A percentile compares a stretch with the other conserved stretches of the same genome.
These are phyloP conservation scores for Vollenhovia emeryi DNA, from an alignment of 1,140 invertebrate genomes.

Conservation along the genomic window DNA sequence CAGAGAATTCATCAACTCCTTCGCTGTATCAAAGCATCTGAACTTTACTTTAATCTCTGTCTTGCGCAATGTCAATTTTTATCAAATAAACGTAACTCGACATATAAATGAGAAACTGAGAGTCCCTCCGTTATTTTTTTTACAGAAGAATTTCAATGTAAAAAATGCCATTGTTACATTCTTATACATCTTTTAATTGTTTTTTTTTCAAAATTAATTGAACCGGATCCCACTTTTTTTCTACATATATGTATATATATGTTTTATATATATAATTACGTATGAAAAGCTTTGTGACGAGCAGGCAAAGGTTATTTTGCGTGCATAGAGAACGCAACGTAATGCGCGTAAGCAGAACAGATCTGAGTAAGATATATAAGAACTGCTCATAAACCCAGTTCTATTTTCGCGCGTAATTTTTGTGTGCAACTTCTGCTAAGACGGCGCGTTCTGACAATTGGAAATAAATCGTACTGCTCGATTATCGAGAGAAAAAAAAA, in stretches of 20 bases:
- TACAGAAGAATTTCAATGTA: neutral
- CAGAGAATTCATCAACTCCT: neutral
- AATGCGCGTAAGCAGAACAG: neutral
- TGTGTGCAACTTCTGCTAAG: neutral
- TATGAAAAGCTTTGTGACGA: neutral
- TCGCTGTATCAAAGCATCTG: neutral
- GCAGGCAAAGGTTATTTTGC: neutral
- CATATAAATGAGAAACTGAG: neutral
- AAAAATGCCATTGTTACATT: neutral
- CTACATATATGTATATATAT: too few species aligned
- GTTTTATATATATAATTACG: neutral
- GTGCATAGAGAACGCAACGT: neutral
- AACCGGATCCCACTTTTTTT: too few species aligned
- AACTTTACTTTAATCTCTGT: neutral
- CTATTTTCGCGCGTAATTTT: slow-evolving; percentile 3
- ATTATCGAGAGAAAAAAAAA: neutral
- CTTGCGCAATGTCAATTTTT: neutral
- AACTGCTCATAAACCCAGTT: neutral
- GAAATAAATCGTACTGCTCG: neutral
- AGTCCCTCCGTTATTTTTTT: neutral
- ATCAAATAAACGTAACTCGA: neutral
- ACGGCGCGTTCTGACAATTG: neutral
- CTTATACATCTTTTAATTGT: too few species aligned
- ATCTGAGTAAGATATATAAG: neutral
- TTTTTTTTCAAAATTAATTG: too few species aligned